phyloP scores from a whole-genome alignment of 2,888 invertebrate genomes.

The Parascotia fuliginaria region DNA sequence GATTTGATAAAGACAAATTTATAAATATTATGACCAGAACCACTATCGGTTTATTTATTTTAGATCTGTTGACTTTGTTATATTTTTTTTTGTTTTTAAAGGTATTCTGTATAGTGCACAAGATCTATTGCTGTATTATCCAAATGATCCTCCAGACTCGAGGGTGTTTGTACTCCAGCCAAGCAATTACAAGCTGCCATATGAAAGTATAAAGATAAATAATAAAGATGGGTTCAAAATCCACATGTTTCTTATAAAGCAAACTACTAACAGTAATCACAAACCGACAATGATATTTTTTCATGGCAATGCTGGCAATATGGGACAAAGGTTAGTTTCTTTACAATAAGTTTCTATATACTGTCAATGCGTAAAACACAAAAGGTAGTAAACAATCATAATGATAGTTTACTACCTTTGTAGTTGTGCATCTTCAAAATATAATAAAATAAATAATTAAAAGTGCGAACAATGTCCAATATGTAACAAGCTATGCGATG shows the following conservation, averaged over 20 bases:
- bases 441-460: too few relatives aligned
- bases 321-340: slow-evolving; percentile 92
- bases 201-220: slow-evolving; percentile 90
- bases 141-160: slow-evolving; percentile 95
- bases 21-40: too few relatives aligned
- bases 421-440: too few relatives aligned
- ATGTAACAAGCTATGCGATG: too few relatives aligned
- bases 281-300: slow-evolving; percentile 95
- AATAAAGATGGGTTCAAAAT: slow-evolving; percentile 91
- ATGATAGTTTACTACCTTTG: too few relatives aligned
- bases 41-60: too few relatives aligned
- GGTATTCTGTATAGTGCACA: slow-evolving; percentile 94
- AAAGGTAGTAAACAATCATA: too few relatives aligned
- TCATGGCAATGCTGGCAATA: slow-evolving; percentile 98
- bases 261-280: slow-evolving; percentile 88
- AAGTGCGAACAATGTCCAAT: too few relatives aligned
- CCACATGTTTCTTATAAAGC: slow-evolving; percentile 93
- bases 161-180: slow-evolving; percentile 95
- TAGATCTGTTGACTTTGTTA: too few relatives aligned
- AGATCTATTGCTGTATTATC: slow-evolving; percentile 94
- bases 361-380: too few relatives aligned
- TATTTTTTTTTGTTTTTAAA: slow-evolving; percentile 57
- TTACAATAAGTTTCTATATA: too few relatives aligned
- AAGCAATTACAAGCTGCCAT: slow-evolving; percentile 93
- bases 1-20: too few relatives aligned